Percentiles rank a stretch among this genome's conserved stretches.
Conservation (phyloP, 2,113 vertebrate species). For the Gopherus flavomarginatus region DNA sequence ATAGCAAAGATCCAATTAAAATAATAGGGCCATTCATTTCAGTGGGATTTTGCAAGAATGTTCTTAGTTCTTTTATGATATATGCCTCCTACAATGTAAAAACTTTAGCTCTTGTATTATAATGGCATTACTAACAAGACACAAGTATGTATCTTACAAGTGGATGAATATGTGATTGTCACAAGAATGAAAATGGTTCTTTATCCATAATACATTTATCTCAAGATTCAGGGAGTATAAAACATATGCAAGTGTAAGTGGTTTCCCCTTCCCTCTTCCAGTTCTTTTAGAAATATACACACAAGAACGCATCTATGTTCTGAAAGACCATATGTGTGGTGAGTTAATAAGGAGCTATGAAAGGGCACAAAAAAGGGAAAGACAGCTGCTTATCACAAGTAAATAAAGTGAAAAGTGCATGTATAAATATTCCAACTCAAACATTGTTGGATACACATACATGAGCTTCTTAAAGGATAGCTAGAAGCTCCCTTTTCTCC, state of each 20-base stretch:
- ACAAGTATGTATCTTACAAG: conserved; percentile 53
- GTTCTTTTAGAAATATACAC: background rate
- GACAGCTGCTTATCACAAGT: background rate
- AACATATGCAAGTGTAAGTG: background rate
- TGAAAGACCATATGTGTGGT: conserved; percentile 1
- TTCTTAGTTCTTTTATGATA: conserved; percentile 72
- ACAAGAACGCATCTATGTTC: background rate
- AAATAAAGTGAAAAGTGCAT: background rate
- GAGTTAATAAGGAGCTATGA: background rate
- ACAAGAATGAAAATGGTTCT: conserved; percentile 58
- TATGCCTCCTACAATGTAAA: conserved; percentile 50
- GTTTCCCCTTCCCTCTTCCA: background rate
- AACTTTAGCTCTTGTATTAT: conserved; percentile 70
- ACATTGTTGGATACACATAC: background rate
- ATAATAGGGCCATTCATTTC: conserved; percentile 76
- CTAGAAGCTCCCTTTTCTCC: background rate
- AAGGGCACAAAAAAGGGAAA: background rate
- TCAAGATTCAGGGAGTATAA: background rate
- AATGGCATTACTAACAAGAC: conserved; percentile 70
- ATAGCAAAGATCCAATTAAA: conserved; percentile 76
- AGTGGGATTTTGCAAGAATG: conserved; percentile 65
- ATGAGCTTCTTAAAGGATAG: background rate
- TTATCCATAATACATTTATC: background rate
- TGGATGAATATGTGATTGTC: background rate
- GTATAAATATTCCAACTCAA: background rate